Percentiles rank a stretch among this genome's conserved stretches.
Evolutionary conservation across 2,888 invertebrate species (phyloP).

Genomic region (Ellobium chinense): DNA sequence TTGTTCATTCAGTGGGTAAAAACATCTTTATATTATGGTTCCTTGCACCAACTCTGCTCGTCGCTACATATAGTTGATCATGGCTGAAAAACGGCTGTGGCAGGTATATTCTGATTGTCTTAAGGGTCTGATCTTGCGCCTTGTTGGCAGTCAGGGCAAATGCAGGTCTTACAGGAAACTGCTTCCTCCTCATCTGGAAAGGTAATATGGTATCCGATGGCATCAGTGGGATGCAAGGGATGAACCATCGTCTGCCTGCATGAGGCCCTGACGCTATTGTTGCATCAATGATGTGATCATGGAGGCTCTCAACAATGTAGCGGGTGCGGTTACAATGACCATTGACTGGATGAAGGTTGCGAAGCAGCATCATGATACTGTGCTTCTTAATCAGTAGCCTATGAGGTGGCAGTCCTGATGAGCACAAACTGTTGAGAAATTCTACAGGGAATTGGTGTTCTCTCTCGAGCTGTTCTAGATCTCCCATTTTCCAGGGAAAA

Average conservation of each 20-base stretch:
- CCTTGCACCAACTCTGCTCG: neutral
- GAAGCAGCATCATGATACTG: neutral
- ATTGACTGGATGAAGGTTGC: neutral
- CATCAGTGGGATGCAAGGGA: neutral
- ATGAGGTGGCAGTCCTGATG: constrained; percentile 1
- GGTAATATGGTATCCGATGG: neutral
- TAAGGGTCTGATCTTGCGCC: neutral
- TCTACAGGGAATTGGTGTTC: neutral
- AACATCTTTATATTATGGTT: neutral
- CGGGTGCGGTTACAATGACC: neutral
- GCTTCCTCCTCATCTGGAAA: neutral
- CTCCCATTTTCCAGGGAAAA: neutral
- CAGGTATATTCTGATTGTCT: neutral
- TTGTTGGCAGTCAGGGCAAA: neutral
- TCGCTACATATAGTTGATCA: neutral
- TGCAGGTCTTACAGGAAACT: neutral
- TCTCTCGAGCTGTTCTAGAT: neutral
- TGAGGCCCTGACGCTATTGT: neutral
- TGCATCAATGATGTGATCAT: neutral
- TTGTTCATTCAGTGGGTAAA: neutral
- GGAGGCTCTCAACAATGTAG: neutral
- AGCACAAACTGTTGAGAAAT: constrained; percentile 3
- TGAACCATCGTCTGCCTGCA: neutral
- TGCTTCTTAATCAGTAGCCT: neutral
- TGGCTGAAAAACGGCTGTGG: neutral